A percentile compares a stretch with the other conserved stretches of the same genome.
These are phyloP conservation scores for Ptychochromis oligacanthus DNA, from an alignment of 2,113 vertebrate genomes.

Conservation along the genomic window DNA sequence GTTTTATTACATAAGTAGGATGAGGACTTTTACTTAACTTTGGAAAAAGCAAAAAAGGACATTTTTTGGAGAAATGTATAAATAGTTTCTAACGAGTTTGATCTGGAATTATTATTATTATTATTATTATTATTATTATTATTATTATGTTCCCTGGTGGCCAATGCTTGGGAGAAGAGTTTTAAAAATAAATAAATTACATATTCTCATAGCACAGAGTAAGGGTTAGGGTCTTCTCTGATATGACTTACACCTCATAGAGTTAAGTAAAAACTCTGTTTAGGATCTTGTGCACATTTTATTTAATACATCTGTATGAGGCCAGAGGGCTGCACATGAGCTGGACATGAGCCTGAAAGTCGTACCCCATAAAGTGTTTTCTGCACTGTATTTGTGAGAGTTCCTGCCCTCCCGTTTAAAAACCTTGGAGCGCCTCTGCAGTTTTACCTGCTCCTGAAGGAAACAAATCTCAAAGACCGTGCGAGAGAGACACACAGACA, in stretches of 20 bases:
- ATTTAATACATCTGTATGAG: neutral
- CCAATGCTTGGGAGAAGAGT: neutral
- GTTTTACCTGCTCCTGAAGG: conserved; percentile 13
- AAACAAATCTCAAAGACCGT: conserved; percentile 40
- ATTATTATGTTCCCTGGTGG: no score
- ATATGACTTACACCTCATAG: neutral
- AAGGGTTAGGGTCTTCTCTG: neutral
- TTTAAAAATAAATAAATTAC: neutral
- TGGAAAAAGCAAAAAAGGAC: no score
- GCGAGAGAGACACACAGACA: conserved; percentile 46
- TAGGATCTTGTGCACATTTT: no score
- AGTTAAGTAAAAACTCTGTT: no score
- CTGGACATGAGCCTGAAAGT: no score
- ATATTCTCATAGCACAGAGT: neutral
- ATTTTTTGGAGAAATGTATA: no score
- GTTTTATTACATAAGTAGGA: no score
- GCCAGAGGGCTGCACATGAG: no score
- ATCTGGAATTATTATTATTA: no score
- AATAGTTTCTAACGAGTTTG: no score
- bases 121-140: no score
- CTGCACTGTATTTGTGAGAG: neutral
- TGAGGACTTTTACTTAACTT: no score
- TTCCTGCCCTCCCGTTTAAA: neutral
- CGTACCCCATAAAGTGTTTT: neutral
- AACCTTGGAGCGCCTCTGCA: neutral